Evolutionary conservation across 2,888 invertebrate genomes (phyloP), one percentile per base, ranked within the genome.

Genomic region (Neoascia interrupta): DNA sequence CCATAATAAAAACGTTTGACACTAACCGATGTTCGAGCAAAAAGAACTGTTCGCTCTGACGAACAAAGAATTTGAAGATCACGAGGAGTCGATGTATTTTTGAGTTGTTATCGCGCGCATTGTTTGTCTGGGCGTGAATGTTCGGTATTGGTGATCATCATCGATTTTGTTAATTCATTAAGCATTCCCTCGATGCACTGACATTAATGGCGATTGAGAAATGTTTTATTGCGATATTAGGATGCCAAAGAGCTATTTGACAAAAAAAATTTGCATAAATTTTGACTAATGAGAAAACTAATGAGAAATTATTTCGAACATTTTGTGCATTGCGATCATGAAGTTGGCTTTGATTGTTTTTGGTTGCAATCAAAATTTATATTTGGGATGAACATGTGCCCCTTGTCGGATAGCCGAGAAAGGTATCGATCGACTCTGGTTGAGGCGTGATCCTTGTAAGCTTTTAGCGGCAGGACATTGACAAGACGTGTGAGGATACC

Each of bases 201-300:
- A 79, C 79, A 73, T 79, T 79, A 79, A 79, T 79, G 79, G 79
- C 79, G 79, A 79, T 79, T 79, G 79, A 61, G 68, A 79, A 79
- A 79, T 79, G 66, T 61, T 79, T 79, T 79, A 79, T 61, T 34
- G 34, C 19, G 16, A 66, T 61, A 79, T 79, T 73, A 79, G 79
- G 61, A 79, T 72, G 54, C 54, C 60, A 54, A 37, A 56, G 31
- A 68, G 73, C 34, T 21, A 31, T 56, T n/a, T n/a, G n/a, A n/a
- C n/a, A n/a, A 47, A 54, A 68, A 37, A 16, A 11, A 26, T 34
- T 26, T 53, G 43, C 68, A 63, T 75, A 49, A 49, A 63, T 56
- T 39, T 15, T 34, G 53, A 66, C 15, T 34, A 26, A 6, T 11
- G 19, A 19, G 18, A 16, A 3, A 10, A 16, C 31, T 49, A 54